Conservation (phyloP, 2,888 invertebrate species). For the Lacanobia wlatinum region DNA sequence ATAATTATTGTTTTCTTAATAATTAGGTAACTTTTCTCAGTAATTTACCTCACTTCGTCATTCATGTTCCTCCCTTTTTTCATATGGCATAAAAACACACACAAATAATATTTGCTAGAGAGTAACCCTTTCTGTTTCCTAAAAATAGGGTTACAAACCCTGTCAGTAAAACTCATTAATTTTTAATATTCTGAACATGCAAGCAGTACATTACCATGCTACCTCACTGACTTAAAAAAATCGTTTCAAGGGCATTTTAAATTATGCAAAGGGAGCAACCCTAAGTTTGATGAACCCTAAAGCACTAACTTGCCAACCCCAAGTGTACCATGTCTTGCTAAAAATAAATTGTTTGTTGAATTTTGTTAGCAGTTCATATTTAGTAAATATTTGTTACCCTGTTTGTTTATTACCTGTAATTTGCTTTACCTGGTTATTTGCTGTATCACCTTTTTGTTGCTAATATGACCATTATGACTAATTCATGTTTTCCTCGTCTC, state of each 20-base stretch:
- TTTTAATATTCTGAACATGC: constrained; percentile 28
- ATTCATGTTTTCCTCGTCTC: constrained; percentile 30
- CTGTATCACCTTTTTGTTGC: constrained; percentile 1
- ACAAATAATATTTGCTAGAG: not conserved
- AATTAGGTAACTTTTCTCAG: too few species aligned
- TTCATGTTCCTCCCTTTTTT: not conserved
- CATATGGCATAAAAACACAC: too few species aligned
- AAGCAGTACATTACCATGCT: too few species aligned
- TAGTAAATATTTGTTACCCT: not conserved
- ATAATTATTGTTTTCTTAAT: not conserved
- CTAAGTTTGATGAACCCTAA: constrained; percentile 30
- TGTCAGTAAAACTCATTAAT: not conserved
- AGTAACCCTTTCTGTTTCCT: not conserved
- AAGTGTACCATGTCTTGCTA: not conserved
- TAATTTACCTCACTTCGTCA: not conserved
- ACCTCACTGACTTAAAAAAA: too few species aligned
- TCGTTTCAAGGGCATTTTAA: constrained; percentile 21
- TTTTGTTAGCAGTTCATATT: too few species aligned
- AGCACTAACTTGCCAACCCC: not conserved
- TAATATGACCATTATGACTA: constrained; percentile 4
- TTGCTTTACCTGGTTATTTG: constrained; percentile 18
- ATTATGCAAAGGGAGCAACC: constrained; percentile 40
- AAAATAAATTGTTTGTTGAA: constrained; percentile 15
- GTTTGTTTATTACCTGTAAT: constrained; percentile 10
- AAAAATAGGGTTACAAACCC: constrained; percentile 12